Evolutionary conservation across 2,113 vertebrate genomes (phyloP).

Genomic region (Amphiprion ocellaris): DNA sequence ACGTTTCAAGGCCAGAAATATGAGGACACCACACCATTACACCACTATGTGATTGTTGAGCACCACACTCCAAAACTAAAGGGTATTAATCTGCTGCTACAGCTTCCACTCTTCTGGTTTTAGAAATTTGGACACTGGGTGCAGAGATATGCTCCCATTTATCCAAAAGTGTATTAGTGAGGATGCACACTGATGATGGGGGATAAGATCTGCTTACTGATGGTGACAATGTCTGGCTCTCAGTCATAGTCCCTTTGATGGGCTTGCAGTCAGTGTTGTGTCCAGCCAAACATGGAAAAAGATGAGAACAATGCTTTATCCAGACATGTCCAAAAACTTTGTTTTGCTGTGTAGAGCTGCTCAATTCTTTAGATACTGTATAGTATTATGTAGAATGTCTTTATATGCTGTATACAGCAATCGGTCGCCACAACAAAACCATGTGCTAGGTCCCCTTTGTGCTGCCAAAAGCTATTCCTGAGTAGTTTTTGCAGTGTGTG

Average conservation of each 20-base stretch:
- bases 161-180: not conserved
- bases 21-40: not conserved
- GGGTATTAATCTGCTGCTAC: not conserved
- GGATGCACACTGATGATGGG: conserved; percentile 11
- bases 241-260: not conserved
- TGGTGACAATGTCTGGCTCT: conserved; percentile 17
- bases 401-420: no score
- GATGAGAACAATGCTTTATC: no score
- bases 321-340: no score
- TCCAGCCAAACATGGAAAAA: not conserved
- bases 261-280: not conserved
- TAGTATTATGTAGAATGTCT: no score
- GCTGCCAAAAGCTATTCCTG: no score
- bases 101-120: not conserved
- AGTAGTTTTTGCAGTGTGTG: no score
- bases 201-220: conserved; percentile 10
- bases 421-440: no score
- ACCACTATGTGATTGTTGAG: not conserved
- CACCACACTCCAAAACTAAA: conserved; percentile 8
- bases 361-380: no score
- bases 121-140: not conserved
- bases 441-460: no score
- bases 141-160: not conserved
- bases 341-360: no score
- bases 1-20: not conserved